Evolutionary conservation across 2,888 invertebrate genomes (phyloP).

Genomic region (Exocentrus adspersus): DNA sequence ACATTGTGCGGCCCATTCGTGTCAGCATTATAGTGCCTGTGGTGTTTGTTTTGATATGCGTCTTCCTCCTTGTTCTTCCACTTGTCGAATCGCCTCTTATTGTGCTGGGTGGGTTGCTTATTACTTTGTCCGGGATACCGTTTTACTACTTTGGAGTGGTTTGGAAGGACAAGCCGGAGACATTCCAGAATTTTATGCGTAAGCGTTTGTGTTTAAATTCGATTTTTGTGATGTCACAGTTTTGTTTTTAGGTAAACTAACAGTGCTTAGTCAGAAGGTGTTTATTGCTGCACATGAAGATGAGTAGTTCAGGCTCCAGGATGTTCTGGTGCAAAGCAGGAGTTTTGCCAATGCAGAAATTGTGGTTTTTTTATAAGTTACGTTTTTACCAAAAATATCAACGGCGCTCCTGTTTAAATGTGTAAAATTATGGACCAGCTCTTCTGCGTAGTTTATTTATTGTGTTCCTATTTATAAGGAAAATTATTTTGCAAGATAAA

Average conservation of each 20-base stretch:
- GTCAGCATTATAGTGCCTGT: conserved; percentile 75
- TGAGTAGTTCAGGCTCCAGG: too few relatives aligned
- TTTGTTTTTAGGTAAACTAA: conserved; percentile 68
- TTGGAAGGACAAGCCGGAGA: conserved; percentile 73
- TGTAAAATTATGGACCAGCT: too few relatives aligned
- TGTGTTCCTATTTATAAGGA: too few relatives aligned
- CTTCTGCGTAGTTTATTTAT: too few relatives aligned
- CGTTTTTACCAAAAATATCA: too few relatives aligned
- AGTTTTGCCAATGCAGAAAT: too few relatives aligned
- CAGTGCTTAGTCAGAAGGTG: conserved; percentile 74
- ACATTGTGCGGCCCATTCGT: conserved; percentile 85
- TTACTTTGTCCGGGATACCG: conserved; percentile 86
- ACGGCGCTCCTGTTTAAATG: too few relatives aligned
- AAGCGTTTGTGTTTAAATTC: conserved; percentile 60
- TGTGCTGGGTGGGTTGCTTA: conserved; percentile 80
- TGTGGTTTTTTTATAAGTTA: too few relatives aligned
- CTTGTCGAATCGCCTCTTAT: conserved; percentile 82
- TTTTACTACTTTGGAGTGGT: conserved; percentile 80
- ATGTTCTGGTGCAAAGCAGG: too few relatives aligned
- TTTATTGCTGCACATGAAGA: conserved; percentile 75
- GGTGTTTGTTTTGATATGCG: conserved; percentile 78
- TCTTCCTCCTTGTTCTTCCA: conserved; percentile 83
- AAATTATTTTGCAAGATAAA: too few relatives aligned
- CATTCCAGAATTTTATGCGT: conserved; percentile 72
- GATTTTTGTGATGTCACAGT: too few relatives aligned